Evolutionary conservation across 2,113 vertebrate genomes (phyloP), one percentile per base, ranked within the genome.

Genomic region (Siphamia tubifer): DNA sequence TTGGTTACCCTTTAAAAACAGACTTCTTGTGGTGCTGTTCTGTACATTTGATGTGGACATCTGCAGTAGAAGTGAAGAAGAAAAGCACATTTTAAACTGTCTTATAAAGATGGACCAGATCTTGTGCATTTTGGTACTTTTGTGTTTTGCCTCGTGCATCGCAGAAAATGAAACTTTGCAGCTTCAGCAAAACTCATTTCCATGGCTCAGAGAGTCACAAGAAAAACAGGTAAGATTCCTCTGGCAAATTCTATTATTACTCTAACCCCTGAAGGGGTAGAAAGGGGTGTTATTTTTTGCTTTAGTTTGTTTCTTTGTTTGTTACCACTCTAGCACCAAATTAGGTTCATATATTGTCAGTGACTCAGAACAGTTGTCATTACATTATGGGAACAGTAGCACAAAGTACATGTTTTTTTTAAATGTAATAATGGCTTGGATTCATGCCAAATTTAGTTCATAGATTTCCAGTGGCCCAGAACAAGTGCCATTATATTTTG

Each of bases 1-100:
- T 31, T 5, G 19, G 42, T 12, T 43, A n/a, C 9, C 19, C 58
- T 64, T 80, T 82, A 84, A 79, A 88, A 66, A 32, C 42, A 38
- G 39, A 42, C 2, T 2, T 24, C 25, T 35, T 19, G 4, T 30
- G 15, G n/a, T 16, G n/a, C n/a, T 9, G 17, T 40, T 17, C 31
- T 54, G 23, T 30, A 6, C 17, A 23, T 1, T 35, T 8, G 31
- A 28, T 17, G 16, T 43, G 34, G 30, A 36, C 38, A 42, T 31
- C 25, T 27, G 13, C 24, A 5, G 55, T 9, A 4, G 3, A 31
- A 13, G 11, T 12, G 28, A 28, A 13, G 5, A 31, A 64, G 28
- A 67, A 24, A 12, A 19, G 25, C 3, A 27, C 8, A 7, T 4
- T 1, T 2, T 12, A 20, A 3, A 44, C 8, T 24, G 19, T 10